phyloP scores from a whole-genome alignment of 2,113 vertebrate genomes.

The Prochilodus magdalenae region DNA sequence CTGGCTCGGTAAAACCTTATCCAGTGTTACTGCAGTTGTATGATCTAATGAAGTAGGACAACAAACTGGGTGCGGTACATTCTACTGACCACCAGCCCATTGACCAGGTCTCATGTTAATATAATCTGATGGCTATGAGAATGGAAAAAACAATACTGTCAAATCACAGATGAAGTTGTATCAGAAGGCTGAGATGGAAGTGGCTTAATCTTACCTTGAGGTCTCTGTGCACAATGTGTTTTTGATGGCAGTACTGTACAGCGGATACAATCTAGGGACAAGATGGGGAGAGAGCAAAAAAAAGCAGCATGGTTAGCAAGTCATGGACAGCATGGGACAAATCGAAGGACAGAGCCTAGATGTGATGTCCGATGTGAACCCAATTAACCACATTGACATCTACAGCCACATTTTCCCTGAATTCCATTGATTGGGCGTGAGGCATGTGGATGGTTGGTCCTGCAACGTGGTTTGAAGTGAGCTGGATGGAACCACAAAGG shows the following conservation, averaged over 20 bases:
- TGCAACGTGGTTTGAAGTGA: conserved; percentile 12
- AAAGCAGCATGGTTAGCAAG: background rate
- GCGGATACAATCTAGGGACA: conserved; percentile 52
- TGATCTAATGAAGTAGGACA: background rate
- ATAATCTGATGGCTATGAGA: background rate
- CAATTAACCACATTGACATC: conserved; percentile 27
- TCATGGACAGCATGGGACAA: background rate
- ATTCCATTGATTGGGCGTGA: conserved; percentile 33
- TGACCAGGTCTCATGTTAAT: no score
- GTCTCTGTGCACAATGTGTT: conserved; percentile 60
- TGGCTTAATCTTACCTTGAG: conserved; percentile 49
- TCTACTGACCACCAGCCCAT: no score
- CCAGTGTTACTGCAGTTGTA: background rate
- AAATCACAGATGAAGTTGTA: background rate
- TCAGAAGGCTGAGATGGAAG: background rate
- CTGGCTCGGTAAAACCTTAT: background rate
- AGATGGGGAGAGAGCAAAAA: background rate
- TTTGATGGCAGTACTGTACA: conserved; percentile 60
- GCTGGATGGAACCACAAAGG: background rate
- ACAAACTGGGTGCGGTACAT: no score
- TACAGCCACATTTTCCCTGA: conserved; percentile 34
- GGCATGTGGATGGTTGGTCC: conserved; percentile 7
- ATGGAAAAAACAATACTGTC: background rate
- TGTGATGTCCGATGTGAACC: conserved; percentile 29
- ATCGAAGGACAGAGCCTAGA: conserved; percentile 21